Conservation (phyloP, 1,140 invertebrate species). For the Drosophila pruinosa region DNA sequence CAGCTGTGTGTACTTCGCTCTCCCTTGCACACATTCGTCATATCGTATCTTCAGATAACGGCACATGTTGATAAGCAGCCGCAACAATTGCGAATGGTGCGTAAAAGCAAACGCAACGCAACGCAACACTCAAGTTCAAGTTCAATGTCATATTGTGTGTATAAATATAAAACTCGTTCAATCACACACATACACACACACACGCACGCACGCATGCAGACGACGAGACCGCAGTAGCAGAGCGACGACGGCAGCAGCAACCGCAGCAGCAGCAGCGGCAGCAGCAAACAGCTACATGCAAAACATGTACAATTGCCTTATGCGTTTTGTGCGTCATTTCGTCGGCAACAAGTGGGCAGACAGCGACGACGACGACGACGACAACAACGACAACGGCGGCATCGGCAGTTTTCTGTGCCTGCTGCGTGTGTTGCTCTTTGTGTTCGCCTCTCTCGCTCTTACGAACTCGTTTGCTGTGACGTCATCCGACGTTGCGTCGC, state of each 20-base stretch:
- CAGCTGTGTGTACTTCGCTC: background rate
- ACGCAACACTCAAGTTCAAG: constrained; percentile 64
- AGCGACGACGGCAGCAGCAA: background rate
- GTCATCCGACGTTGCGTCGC: constrained; percentile 57
- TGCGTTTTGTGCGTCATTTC: constrained; percentile 69
- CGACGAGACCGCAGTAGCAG: constrained; percentile 1
- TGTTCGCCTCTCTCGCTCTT: constrained; percentile 14
- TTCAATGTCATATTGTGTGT: constrained; percentile 59
- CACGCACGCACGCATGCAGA: constrained; percentile 20
- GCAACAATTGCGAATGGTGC: constrained; percentile 31
- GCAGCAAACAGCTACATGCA: constrained; percentile 10
- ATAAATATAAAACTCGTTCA: constrained; percentile 63
- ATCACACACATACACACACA: constrained; percentile 32
- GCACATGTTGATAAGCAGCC: constrained; percentile 57
- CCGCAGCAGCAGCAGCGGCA: constrained; percentile 2
- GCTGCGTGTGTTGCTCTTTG: constrained; percentile 7
- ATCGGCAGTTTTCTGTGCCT: no score
- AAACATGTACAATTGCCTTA: constrained; percentile 21
- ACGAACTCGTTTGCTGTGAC: constrained; percentile 64
- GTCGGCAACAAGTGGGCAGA: constrained; percentile 46
- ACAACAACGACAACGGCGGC: constrained; percentile 18
- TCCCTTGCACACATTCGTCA: constrained; percentile 9
- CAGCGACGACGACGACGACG: background rate
- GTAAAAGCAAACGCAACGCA: constrained; percentile 29
- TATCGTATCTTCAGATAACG: constrained; percentile 65